Conservation (phyloP, 2,797 vertebrate genomes). For the Gymnopithys bicolor region DNA sequence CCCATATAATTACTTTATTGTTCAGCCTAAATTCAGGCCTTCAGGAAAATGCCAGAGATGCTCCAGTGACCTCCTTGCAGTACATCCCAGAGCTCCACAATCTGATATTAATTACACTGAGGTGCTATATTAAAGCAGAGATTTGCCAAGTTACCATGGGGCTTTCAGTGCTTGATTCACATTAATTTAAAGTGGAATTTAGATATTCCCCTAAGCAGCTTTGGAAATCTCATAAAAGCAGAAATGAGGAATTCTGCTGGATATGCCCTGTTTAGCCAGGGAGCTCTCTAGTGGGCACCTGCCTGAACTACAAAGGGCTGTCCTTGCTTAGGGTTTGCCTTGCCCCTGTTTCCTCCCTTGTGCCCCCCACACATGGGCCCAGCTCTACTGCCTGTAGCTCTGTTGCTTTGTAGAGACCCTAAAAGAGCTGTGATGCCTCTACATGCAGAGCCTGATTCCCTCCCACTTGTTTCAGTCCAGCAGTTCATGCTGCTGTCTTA, state of each 20-base stretch:
- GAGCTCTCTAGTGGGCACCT: neutral
- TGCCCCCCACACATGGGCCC: neutral
- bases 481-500: neutral
- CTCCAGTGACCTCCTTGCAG: neutral
- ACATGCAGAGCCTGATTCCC: neutral
- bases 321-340: neutral
- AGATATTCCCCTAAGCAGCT: conserved; percentile 8
- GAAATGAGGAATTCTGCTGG: neutral
- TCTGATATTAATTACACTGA: conserved; percentile 55
- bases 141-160: conserved; percentile 35
- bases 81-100: conserved; percentile 7
- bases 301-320: neutral
- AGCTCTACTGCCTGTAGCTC: neutral
- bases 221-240: conserved; percentile 10
- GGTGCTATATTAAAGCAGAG: conserved; percentile 41
- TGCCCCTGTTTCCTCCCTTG: neutral
- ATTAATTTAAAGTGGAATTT: conserved; percentile 55
- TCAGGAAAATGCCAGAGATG: neutral
- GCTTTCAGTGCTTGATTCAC: conserved; percentile 26
- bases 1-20: neutral
- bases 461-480: neutral
- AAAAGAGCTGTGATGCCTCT: neutral
- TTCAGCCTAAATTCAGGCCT: neutral
- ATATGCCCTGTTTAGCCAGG: neutral
- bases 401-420: neutral